Evolutionary conservation across 2,113 vertebrate genomes (phyloP), one percentile per base, ranked within the genome.

Genomic region (Lasiurus borealis): DNA sequence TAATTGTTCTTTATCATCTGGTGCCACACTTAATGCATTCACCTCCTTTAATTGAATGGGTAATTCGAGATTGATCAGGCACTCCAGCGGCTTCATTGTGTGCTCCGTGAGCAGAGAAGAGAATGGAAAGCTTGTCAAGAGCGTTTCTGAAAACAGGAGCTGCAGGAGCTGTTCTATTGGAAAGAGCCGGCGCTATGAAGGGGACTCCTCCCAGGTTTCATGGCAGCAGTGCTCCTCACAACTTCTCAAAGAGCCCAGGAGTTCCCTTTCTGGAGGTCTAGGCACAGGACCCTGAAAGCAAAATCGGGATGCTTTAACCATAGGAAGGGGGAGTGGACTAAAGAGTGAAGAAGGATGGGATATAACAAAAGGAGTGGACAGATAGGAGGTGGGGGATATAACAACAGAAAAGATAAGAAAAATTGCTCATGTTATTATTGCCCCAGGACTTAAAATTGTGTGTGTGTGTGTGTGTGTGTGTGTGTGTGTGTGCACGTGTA

Each of bases 21-120:
- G 54, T 80, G 52, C 48, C 54, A 5, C 80, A 85, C 69, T 93
- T 88, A 94, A 52, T 25, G 21, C 73, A 13, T 88, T 82, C 52
- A 82, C 77, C 27, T 54, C 73, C 76, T 88, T 64, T 92, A 80
- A 94, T 80, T 90, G 93, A 89, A 75, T 84, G 76, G 68, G 69
- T 78, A 46, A 88, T 94, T 96, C 29, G 71, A 89, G 73, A 86
- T 93, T 66, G 78, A 76, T 86, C 54, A 11, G 10, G 54, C 14
- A 2, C 69, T 86, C 34, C 50, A 62, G 88, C 40, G 69, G 46
- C 36, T 62, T n/a, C n/a, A 44, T 29, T 21, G 10, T 64, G 25
- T 69, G 89, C 83, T 91, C 0, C 0, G 14, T 1, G 44, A 82
- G 16, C 78, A 52, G 57, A 92, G 54, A 15, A 57, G 81, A 76